Base-by-base conservation (phyloP, 2,113 vertebrate species). In the Chloropsis cyanopogon region DNA sequence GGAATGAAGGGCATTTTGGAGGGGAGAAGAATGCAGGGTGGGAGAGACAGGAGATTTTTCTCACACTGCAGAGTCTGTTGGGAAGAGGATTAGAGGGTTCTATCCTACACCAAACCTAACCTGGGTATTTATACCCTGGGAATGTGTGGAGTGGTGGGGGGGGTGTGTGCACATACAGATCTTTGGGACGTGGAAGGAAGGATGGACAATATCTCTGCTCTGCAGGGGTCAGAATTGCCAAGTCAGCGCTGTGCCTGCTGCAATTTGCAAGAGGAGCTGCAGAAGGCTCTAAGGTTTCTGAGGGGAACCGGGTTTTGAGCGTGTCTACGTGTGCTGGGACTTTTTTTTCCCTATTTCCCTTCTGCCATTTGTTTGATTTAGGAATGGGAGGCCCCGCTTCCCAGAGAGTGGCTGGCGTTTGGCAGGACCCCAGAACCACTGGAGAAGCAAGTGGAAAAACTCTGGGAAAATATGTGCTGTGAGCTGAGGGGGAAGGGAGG, bases 391-490 rank as follows among this genome's bases (percentile, higher is more conserved):
- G 90, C 92, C 95, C 86, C 0, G 7, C 90, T 96, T 96, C 95
- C 84, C 95, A 95, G 86, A 95, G 86, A 92, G 90, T 92, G 60
- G 94, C 82, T 96, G 92, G 94, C 6, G 90, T 90, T 96, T 97
- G 97, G 96, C 97, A 97, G 79, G 61, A 92, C 96, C 86, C 86
- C 94, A 94, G 86, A 81, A 95, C 65, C 90, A 83, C 84, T 96
- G 94, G 89, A 97, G 94, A 70, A 94, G 88, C 93, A 95, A 96
- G 90, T 53, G 78, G 96, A 96, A 97, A 97, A 97, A 96, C 93
- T 95, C 92, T 96, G 96, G 95, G 96, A 96, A 97, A 97, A 92
- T 96, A 96, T 93, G 92, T 82, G 46, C 88, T 86, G 66, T 29
- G 29, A 96, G 92, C 75, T 53, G 79, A 88, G 71, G 86, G 94